Base-by-base conservation (phyloP, 2,797 vertebrate species). In the Borostomias antarcticus region DNA sequence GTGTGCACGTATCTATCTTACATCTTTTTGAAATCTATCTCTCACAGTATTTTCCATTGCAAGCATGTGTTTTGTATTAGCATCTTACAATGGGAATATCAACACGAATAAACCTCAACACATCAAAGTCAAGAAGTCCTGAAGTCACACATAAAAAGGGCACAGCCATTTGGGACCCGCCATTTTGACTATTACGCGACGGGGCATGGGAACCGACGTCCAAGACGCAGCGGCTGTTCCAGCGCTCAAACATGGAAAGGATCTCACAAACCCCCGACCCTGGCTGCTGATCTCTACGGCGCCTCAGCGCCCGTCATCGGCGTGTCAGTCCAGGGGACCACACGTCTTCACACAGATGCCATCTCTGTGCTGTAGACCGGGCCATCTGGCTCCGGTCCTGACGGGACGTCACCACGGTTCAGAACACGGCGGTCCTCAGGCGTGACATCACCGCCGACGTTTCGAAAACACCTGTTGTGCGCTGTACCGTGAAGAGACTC, bases 1-100 rank as follows among this genome's bases (percentile, higher is more conserved):
- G 79, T 78, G 83, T 40, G 63, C 58, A 23, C 21, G 23, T 58
- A 77, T 82, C 80, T 33, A 2, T 61, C 62, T 48, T 32, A 30
- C 73, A 64, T 76, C 70, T 72, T 17, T 56, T 10, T 62, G 60
- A 68, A 59, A 13, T 26, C 60, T 66, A 64, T 33, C 69, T 66
- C 19, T 17, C 56, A 63, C 21, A 25, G 37, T 73, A 59, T 77
- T 82, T 74, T 62, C 1, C 52, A 77, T 73, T 35, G 58, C 43
- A n/a, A 62, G 30, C 62, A 73, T 62, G 37, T 0, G 54, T 56
- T 78, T 64, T 66, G 40, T 67, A 64, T 17, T 63, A 35, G 6
- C 26, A 37, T 29, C 26, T 61, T 23, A 35, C 23, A 37, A 25
- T 23, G 13, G 21, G 33, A 71, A 75, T 60, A 8, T 66, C 70